These are phyloP conservation scores for Dicycla oo DNA, from an alignment of 2,888 invertebrate species.

Conservation along the genomic window DNA sequence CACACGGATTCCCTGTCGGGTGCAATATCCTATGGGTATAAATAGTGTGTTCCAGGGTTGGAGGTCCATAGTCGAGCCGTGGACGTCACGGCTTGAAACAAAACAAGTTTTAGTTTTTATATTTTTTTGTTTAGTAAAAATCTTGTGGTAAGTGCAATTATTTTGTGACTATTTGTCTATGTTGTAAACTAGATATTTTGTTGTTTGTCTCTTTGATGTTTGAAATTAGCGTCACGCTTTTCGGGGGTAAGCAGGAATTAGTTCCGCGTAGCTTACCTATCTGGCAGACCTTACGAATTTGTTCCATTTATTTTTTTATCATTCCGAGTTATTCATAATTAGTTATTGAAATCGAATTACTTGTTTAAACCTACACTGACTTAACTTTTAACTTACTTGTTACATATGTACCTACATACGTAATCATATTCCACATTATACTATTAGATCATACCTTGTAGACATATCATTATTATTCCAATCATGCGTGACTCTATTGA, in stretches of 20 bases:
- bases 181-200: not conserved
- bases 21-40: constrained; percentile 62
- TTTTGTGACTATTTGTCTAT: constrained; percentile 3
- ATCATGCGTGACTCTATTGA: constrained; percentile 41
- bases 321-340: too few species aligned
- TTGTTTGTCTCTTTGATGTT: not conserved
- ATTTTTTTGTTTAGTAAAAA: constrained; percentile 12
- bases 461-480: constrained; percentile 24
- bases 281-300: not conserved
- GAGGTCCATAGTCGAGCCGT: constrained; percentile 73
- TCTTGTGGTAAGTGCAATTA: constrained; percentile 59
- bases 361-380: too few species aligned
- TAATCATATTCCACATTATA: constrained; percentile 11
- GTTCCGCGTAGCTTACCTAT: not conserved
- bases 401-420: too few species aligned
- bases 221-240: not conserved
- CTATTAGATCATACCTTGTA: not conserved
- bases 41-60: constrained; percentile 35
- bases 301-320: not conserved
- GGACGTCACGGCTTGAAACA: constrained; percentile 72
- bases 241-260: not conserved
- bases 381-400: not conserved
- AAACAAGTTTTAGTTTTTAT: constrained; percentile 14
- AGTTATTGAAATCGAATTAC: not conserved
- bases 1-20: constrained; percentile 66